phyloP scores from a whole-genome alignment of 2,797 vertebrate species.

The Fistularia tabacaria region DNA sequence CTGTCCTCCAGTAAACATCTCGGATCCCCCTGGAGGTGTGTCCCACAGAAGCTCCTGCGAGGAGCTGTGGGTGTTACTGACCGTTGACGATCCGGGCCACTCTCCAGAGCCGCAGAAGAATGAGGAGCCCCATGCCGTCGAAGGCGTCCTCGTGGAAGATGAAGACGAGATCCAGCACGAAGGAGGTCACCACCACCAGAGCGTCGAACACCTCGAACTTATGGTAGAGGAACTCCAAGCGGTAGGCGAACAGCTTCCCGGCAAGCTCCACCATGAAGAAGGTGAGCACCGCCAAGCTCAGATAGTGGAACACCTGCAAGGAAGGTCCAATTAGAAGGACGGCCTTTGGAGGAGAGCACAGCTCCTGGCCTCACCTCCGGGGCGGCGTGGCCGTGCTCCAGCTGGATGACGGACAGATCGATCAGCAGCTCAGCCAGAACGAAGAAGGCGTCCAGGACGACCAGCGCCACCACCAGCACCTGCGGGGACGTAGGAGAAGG shows the following conservation, averaged over 20 bases:
- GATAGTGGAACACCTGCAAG: constrained; percentile 87
- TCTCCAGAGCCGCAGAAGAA: constrained; percentile 92
- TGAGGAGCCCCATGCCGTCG: constrained; percentile 86
- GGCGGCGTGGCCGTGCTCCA: constrained; percentile 71
- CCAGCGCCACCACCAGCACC: constrained; percentile 86
- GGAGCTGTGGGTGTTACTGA: constrained; percentile 41
- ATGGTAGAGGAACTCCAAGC: constrained; percentile 89
- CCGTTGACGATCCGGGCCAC: constrained; percentile 95
- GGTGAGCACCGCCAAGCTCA: constrained; percentile 85
- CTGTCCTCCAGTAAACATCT: no score
- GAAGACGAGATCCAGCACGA: constrained; percentile 84
- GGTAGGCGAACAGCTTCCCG: constrained; percentile 86
- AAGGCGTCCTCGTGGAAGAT: constrained; percentile 83
- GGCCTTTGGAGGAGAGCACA: neutral
- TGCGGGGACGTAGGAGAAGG: constrained; percentile 48
- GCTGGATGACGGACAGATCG: constrained; percentile 82
- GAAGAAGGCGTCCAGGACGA: constrained; percentile 88
- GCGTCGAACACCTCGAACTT: constrained; percentile 95
- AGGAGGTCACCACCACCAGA: constrained; percentile 84
- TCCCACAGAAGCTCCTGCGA: no score
- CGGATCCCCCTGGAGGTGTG: no score
- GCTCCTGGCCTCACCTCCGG: constrained; percentile 72
- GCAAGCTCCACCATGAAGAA: constrained; percentile 89
- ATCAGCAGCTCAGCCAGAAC: constrained; percentile 89
- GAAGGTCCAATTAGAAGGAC: neutral